phyloP scores from a whole-genome alignment of 2,797 vertebrate species.

The Rhabdophis nuchalis region DNA sequence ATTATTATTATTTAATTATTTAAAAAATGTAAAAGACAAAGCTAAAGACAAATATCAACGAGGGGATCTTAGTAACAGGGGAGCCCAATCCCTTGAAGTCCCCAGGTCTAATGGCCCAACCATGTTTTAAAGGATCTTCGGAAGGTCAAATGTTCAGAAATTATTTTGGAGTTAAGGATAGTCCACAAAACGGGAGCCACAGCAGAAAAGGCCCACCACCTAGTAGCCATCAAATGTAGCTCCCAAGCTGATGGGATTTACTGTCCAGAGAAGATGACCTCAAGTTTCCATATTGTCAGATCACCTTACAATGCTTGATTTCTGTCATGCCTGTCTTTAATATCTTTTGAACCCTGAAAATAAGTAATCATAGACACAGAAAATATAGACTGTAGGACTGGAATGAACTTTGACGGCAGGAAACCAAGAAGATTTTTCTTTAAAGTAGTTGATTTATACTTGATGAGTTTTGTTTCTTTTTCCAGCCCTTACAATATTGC shows the following conservation, averaged over 20 bases:
- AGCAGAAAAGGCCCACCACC: not conserved
- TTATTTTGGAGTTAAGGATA: not conserved
- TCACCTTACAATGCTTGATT: not conserved
- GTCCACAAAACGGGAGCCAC: not conserved
- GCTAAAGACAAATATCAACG: not conserved
- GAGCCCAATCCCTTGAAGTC: not conserved
- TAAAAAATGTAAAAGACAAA: not conserved
- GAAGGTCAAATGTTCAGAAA: not conserved
- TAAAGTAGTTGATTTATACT: not conserved
- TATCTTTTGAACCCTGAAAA: not conserved
- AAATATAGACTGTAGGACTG: not conserved
- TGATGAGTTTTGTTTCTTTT: not conserved
- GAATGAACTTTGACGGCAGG: not conserved
- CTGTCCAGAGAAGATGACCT: not conserved
- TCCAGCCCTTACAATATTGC: not conserved
- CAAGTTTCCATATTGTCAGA: not conserved
- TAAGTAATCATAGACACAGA: not conserved
- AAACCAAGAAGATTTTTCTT: not conserved
- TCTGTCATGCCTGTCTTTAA: not conserved
- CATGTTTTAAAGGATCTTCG: not conserved
- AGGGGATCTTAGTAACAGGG: not conserved
- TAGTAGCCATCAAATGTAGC: not conserved
- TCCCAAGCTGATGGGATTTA: not conserved
- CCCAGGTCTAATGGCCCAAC: not conserved
- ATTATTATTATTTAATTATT: too few relatives aligned